These are phyloP conservation scores for Moxostoma hubbsi DNA, from an alignment of 2,797 vertebrate species.

Conservation along the genomic window DNA sequence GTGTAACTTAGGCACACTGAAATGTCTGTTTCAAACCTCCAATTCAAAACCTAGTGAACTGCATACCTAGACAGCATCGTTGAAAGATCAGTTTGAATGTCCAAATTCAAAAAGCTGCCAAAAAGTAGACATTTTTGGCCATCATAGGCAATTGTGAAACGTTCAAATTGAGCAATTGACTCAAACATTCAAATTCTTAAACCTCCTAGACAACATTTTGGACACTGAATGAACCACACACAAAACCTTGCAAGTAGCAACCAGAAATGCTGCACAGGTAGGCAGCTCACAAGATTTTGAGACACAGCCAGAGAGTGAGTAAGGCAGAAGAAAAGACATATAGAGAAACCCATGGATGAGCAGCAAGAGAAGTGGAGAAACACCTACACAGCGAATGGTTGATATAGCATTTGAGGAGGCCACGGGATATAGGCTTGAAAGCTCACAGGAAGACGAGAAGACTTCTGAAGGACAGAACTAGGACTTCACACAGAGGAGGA, in stretches of 20 bases:
- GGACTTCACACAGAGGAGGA: slow-evolving; percentile 40
- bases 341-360: slow-evolving; percentile 26
- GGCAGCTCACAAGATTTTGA: slow-evolving; percentile 13
- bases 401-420: slow-evolving; percentile 21
- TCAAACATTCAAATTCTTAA: too few relatives aligned
- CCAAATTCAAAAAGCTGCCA: not conserved
- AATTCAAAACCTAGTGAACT: not conserved
- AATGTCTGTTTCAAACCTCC: not conserved
- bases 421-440: slow-evolving; percentile 46
- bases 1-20: not conserved
- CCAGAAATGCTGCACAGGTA: slow-evolving; percentile 7
- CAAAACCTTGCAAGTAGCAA: not conserved
- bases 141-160: too few relatives aligned
- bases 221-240: not conserved
- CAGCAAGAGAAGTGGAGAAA: slow-evolving; percentile 35
- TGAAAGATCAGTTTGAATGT: not conserved
- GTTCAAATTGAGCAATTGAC: too few relatives aligned
- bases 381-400: slow-evolving; percentile 42
- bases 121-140: not conserved
- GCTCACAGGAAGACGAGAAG: slow-evolving; percentile 49
- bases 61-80: not conserved
- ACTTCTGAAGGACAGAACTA: slow-evolving; percentile 39
- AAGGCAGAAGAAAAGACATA: not conserved
- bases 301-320: slow-evolving; percentile 2
- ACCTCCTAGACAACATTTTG: too few relatives aligned